A percentile compares a stretch with the other conserved stretches of the same genome.
phyloP scores from a whole-genome alignment of 1,140 invertebrate species.

The Penaeus vannamei region DNA sequence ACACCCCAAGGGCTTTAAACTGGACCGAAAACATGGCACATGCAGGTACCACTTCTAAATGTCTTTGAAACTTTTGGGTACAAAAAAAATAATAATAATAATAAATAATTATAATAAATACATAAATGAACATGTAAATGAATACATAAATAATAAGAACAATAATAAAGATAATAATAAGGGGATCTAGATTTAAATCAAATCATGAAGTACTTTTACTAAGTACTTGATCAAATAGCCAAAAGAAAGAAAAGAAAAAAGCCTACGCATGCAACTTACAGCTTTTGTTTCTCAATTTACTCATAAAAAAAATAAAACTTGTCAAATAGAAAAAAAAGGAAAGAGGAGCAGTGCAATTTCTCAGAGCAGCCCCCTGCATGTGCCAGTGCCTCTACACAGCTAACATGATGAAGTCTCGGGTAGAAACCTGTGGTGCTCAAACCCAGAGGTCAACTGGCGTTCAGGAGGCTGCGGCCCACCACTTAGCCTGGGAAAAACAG shows the following conservation, averaged over 20 bases:
- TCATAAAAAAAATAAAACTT: neutral
- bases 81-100: neutral
- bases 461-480: conserved; percentile 59
- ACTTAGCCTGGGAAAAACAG: conserved; percentile 63
- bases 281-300: too few species aligned
- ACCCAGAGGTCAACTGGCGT: conserved; percentile 54
- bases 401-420: conserved; percentile 62
- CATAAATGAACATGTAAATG: too few species aligned
- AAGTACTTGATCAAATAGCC: too few species aligned
- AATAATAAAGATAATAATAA: too few species aligned
- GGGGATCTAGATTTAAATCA: too few species aligned
- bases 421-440: conserved; percentile 64
- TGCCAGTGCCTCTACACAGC: conserved; percentile 45
- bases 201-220: too few species aligned
- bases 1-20: conserved; percentile 40
- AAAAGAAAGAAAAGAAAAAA: too few species aligned
- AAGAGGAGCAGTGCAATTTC: neutral
- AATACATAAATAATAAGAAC: too few species aligned
- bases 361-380: conserved; percentile 36
- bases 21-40: conserved; percentile 44
- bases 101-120: neutral
- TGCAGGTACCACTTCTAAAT: conserved; percentile 36
- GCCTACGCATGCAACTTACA: too few species aligned
- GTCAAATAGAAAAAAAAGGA: neutral
- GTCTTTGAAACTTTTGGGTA: neutral